Evolutionary conservation across 1,140 invertebrate species (phyloP).

Genomic region (Nephila pilipes): DNA sequence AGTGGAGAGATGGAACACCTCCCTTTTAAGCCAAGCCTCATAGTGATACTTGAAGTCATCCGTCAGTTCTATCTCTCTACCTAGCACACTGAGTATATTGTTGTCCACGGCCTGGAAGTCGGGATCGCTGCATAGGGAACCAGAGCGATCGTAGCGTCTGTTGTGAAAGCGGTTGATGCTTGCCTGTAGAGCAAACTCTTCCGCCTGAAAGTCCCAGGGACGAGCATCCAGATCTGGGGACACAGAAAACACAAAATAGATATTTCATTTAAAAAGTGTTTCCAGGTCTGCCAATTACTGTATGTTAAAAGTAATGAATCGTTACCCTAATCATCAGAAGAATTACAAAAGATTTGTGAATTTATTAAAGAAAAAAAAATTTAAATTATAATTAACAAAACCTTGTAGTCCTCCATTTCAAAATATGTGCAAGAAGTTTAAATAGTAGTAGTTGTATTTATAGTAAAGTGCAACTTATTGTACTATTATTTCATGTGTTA

Average conservation of each 20-base stretch:
- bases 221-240: constrained; percentile 93
- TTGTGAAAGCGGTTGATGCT: constrained; percentile 98
- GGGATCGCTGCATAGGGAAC: constrained; percentile 80
- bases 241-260: constrained; percentile 71
- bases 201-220: constrained; percentile 99
- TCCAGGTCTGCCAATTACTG: too few species aligned
- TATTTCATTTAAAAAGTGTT: too few species aligned
- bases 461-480: too few species aligned
- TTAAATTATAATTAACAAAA: too few species aligned
- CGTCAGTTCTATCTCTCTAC: constrained; percentile 88
- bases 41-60: constrained; percentile 98
- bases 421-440: too few species aligned
- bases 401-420: too few species aligned
- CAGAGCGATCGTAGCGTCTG: constrained; percentile 87
- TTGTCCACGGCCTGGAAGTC: constrained; percentile 94
- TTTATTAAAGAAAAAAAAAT: too few species aligned
- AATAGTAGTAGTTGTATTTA: too few species aligned
- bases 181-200: constrained; percentile 95
- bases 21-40: constrained; percentile 96
- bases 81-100: constrained; percentile 91
- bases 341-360: too few species aligned
- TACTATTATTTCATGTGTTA: too few species aligned
- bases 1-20: constrained; percentile 92
- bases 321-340: too few species aligned
- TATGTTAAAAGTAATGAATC: too few species aligned